Conservation (phyloP, 2,888 invertebrate genomes). For the Petrolisthes cinctipes region DNA sequence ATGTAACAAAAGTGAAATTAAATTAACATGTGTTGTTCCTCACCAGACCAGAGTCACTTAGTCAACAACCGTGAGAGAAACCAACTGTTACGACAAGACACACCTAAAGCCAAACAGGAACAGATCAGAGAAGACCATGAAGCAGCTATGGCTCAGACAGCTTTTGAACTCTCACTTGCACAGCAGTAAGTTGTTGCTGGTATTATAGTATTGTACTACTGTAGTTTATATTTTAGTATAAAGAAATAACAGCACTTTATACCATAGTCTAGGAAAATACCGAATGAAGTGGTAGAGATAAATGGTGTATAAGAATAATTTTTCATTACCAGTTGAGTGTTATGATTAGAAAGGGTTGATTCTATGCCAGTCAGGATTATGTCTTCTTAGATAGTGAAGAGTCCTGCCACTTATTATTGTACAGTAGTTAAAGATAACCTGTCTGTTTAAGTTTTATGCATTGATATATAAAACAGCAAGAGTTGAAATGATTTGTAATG, state of each 20-base stretch:
- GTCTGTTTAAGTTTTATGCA: background rate
- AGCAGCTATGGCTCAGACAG: slow-evolving; percentile 69
- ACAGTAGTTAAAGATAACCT: too few relatives aligned
- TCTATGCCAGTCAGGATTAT: too few relatives aligned
- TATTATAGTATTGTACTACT: background rate
- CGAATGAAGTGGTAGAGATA: too few relatives aligned
- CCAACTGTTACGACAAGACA: slow-evolving; percentile 82
- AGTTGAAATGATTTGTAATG: too few relatives aligned
- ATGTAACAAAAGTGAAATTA: background rate
- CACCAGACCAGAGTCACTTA: slow-evolving; percentile 80
- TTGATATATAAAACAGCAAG: background rate
- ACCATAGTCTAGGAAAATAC: too few relatives aligned
- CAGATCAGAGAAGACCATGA: slow-evolving; percentile 79
- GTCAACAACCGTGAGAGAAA: slow-evolving; percentile 82
- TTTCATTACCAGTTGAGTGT: too few relatives aligned
- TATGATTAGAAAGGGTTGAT: too few relatives aligned
- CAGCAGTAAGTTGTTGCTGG: slow-evolving; percentile 75
- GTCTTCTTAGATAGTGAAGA: too few relatives aligned
- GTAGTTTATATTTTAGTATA: slow-evolving; percentile 4
- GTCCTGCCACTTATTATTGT: too few relatives aligned
- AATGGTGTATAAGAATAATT: too few relatives aligned
- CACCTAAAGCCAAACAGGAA: slow-evolving; percentile 81
- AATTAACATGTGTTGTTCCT: background rate
- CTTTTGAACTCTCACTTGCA: slow-evolving; percentile 73
- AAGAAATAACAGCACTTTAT: too few relatives aligned